Evolutionary conservation across 2,888 invertebrate species (phyloP), one percentile per base, ranked within the genome.

Genomic region (Labia minor): DNA sequence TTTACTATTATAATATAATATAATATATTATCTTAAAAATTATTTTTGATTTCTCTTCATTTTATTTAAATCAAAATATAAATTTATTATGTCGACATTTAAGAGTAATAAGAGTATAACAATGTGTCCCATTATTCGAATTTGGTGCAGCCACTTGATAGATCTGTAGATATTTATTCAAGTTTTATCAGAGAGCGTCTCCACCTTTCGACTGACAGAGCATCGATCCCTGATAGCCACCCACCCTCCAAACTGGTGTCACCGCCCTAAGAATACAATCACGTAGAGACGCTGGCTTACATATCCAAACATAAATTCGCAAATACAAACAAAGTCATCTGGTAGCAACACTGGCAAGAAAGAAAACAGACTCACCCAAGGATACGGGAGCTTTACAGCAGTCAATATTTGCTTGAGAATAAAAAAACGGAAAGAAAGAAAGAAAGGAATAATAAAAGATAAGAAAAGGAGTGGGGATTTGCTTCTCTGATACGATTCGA

Each of bases 221-320:
- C 4, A 49, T 49, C 49, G 49, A 49, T 49, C 49, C 49, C 49
- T 49, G 26, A 26, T 26, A 6, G 26, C 26, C 26, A 8, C 4
- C 8, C 26, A 26, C 3, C 26, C 26, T 26, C 26, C n/a, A n/a
- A n/a, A n/a, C 26, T 26, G 26, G 8, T 3, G 14, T 3, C 14
- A 4, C 49, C 4, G 2, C n/a, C 49, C n/a, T n/a, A 49, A n/a
- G 16, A 49, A 49, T 49, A 49, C 49, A 49, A 49, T 49, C 49
- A 49, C 49, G 49, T 49, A 11, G n/a, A 11, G 49, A 49, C 16
- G 49, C 49, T 49, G 49, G 49, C 49, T 49, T 49, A 49, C 49
- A 49, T 49, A 49, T 11, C 49, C 49, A 49, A 49, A 49, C 49
- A 49, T 49, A 49, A 49, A 49, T 49, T 49, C 49, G 49, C 49